A percentile compares a stretch with the other conserved stretches of the same genome.
These are phyloP conservation scores for Halcyon badia DNA, from an alignment of 2,797 vertebrate species.

Conservation along the genomic window DNA sequence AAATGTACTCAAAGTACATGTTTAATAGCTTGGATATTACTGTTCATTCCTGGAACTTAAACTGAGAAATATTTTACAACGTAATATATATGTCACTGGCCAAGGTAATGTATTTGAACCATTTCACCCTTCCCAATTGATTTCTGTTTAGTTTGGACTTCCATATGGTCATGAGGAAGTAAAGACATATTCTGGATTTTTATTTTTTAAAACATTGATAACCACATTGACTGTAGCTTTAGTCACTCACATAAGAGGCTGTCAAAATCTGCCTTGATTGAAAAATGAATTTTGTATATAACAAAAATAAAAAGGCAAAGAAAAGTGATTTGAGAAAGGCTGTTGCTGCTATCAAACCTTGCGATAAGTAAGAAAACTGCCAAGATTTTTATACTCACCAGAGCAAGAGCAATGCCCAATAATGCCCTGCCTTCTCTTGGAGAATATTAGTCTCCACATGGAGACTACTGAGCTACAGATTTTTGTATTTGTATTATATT, in stretches of 20 bases:
- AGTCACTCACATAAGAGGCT: conserved; percentile 78
- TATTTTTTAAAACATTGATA: conserved; percentile 54
- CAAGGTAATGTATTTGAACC: background rate
- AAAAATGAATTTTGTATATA: conserved; percentile 80
- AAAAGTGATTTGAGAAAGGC: conserved; percentile 53
- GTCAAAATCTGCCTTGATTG: conserved; percentile 77
- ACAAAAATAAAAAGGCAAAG: conserved; percentile 67
- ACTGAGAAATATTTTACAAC: background rate
- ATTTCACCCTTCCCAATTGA: background rate
- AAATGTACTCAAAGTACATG: background rate
- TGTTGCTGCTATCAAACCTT: conserved; percentile 39
- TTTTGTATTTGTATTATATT: background rate
- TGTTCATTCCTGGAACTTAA: background rate
- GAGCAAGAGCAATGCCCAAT: background rate
- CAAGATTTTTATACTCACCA: background rate
- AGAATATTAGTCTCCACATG: background rate
- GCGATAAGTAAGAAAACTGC: background rate
- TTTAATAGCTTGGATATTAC: conserved; percentile 35
- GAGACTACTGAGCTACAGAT: background rate
- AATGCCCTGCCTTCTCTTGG: background rate
- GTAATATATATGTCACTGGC: background rate
- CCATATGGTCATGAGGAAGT: background rate
- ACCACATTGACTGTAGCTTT: conserved; percentile 71
- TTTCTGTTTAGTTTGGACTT: background rate
- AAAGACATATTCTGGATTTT: background rate